Evolutionary conservation across 2,113 vertebrate species (phyloP).

Genomic region (Typhlomys cinereus): DNA sequence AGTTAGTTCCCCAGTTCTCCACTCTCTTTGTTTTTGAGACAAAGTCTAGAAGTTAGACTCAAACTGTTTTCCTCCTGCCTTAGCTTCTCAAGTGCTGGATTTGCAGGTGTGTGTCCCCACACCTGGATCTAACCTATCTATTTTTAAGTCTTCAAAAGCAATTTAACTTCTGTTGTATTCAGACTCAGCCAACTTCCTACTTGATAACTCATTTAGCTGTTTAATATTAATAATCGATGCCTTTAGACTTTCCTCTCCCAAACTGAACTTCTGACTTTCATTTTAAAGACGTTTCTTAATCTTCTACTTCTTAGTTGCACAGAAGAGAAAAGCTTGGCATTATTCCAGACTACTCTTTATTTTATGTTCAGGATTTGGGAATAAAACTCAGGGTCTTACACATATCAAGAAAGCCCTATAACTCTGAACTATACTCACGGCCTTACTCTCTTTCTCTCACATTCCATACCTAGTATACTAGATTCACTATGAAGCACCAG

Average conservation of each 20-base stretch:
- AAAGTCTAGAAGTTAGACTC: neutral
- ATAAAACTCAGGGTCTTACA: neutral
- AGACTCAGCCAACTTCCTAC: neutral
- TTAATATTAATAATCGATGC: neutral
- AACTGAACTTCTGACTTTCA: conserved; percentile 26
- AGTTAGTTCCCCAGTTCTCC: neutral
- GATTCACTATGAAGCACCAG: neutral
- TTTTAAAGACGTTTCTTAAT: neutral
- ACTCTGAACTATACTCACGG: neutral
- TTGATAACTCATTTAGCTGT: neutral
- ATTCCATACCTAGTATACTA: neutral
- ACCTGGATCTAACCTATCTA: neutral
- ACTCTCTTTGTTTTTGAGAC: no score
- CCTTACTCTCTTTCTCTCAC: neutral
- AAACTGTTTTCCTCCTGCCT: neutral
- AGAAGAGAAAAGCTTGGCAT: neutral
- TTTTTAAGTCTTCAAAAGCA: neutral
- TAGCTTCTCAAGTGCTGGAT: neutral
- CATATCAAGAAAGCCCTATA: neutral
- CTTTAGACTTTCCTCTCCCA: conserved; percentile 17
- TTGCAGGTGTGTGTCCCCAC: neutral
- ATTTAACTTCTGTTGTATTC: neutral
- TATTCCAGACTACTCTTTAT: neutral
- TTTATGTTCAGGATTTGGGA: neutral
- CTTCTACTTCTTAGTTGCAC: neutral